These are phyloP conservation scores for Protaetia brevitarsis DNA, from an alignment of 1,140 invertebrate genomes.

Conservation along the genomic window DNA sequence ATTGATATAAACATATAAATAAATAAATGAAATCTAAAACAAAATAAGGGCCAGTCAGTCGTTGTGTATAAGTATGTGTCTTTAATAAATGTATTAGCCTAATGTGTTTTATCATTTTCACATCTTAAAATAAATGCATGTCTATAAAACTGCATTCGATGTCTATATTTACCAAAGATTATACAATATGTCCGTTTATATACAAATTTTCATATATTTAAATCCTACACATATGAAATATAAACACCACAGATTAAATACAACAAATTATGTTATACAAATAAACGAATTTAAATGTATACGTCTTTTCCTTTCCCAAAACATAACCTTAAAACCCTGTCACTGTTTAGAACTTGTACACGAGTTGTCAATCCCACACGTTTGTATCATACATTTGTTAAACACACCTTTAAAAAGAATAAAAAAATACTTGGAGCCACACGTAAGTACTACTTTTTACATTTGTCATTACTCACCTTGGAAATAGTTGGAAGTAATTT, in stretches of 20 bases:
- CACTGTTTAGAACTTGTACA: no score
- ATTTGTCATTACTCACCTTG: background rate
- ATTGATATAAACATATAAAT: no score
- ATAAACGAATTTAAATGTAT: conserved; percentile 13
- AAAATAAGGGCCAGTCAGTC: no score
- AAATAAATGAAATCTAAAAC: no score
- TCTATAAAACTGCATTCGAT: conserved; percentile 13
- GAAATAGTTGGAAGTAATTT: conserved; percentile 3
- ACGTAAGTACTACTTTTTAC: background rate
- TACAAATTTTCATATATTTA: background rate
- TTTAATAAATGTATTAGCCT: background rate
- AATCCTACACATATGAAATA: background rate
- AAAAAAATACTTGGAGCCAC: background rate
- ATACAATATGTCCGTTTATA: no score
- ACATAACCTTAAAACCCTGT: background rate
- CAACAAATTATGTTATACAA: background rate
- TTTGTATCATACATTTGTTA: no score
- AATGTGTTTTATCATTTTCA: background rate
- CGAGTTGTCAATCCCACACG: no score
- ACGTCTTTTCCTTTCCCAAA: background rate
- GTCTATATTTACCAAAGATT: conserved; percentile 13
- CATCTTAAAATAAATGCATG: conserved; percentile 5
- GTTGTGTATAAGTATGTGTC: background rate
- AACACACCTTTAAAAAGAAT: no score
- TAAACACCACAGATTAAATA: background rate